Conservation (phyloP, 2,888 invertebrate species). For the Miltochrista miniata region DNA sequence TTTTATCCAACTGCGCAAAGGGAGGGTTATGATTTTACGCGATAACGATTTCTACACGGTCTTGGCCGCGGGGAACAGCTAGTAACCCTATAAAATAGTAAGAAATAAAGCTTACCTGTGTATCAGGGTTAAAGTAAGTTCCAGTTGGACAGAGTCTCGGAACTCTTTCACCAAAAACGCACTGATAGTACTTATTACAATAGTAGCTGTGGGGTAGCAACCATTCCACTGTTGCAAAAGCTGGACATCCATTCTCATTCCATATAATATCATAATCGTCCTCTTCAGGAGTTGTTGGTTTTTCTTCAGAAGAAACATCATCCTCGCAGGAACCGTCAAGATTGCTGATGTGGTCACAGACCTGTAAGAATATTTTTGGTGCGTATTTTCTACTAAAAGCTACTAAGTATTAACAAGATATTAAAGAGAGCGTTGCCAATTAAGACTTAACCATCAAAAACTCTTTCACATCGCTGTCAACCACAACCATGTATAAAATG, state of each 20-base stretch:
- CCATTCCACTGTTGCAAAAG: conserved; percentile 27
- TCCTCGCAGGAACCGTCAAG: conserved; percentile 1
- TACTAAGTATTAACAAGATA: too few species aligned
- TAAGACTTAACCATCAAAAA: too few species aligned
- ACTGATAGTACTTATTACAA: conserved; percentile 25
- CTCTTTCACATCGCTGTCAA: too few species aligned
- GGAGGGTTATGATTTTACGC: too few species aligned
- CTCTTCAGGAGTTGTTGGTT: background rate
- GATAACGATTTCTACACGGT: too few species aligned
- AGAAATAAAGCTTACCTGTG: conserved; percentile 9
- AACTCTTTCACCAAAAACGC: conserved; percentile 14
- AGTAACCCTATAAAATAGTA: too few species aligned
- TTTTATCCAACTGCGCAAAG: too few species aligned
- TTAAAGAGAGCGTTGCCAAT: too few species aligned
- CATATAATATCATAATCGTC: background rate
- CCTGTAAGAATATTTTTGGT: too few species aligned
- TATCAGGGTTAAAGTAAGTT: conserved; percentile 12
- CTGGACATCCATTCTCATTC: conserved; percentile 26
- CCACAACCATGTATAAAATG: too few species aligned
- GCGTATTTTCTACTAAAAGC: too few species aligned
- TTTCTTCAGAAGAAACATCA: background rate
- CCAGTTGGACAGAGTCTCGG: conserved; percentile 10
- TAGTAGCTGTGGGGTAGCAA: conserved; percentile 21
- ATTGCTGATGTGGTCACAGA: background rate
- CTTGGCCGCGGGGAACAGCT: too few species aligned